Conservation (phyloP, 2,113 vertebrate genomes). For the Clupea harengus region DNA sequence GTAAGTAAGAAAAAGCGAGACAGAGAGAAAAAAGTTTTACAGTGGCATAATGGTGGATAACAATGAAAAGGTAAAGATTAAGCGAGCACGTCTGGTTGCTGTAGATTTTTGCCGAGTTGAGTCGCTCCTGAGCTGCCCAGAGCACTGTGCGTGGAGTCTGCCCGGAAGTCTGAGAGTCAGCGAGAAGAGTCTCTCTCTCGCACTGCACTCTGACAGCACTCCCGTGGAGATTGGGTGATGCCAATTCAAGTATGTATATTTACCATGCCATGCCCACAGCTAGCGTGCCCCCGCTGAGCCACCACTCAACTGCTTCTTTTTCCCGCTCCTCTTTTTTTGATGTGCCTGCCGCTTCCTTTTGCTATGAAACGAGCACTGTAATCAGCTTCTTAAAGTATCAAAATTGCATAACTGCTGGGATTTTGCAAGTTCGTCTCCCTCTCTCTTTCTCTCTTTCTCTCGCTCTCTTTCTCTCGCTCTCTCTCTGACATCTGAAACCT, state of each 20-base stretch:
- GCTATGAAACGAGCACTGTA: background rate
- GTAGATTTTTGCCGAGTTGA: background rate
- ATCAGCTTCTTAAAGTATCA: background rate
- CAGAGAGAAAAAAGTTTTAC: background rate
- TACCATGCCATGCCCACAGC: background rate
- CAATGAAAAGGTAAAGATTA: background rate
- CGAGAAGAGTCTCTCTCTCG: background rate
- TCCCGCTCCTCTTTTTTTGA: background rate
- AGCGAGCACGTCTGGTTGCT: background rate
- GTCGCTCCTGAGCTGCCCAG: background rate
- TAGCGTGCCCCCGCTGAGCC: background rate
- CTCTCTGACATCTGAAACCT: conserved; percentile 3
- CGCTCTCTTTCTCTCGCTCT: background rate
- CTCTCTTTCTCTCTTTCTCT: background rate
- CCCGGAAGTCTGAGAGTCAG: background rate
- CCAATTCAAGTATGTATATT: conserved; percentile 3
- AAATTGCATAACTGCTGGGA: background rate
- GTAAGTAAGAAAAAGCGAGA: background rate
- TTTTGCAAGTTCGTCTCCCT: background rate
- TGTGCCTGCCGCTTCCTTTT: background rate
- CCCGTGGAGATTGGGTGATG: background rate
- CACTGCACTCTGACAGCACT: background rate
- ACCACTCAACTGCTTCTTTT: background rate
- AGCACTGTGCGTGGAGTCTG: background rate
- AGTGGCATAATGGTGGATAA: background rate